Percentiles rank a stretch among this genome's conserved stretches.
phyloP scores from a whole-genome alignment of 2,113 vertebrate species.

The Vulpes vulpes region DNA sequence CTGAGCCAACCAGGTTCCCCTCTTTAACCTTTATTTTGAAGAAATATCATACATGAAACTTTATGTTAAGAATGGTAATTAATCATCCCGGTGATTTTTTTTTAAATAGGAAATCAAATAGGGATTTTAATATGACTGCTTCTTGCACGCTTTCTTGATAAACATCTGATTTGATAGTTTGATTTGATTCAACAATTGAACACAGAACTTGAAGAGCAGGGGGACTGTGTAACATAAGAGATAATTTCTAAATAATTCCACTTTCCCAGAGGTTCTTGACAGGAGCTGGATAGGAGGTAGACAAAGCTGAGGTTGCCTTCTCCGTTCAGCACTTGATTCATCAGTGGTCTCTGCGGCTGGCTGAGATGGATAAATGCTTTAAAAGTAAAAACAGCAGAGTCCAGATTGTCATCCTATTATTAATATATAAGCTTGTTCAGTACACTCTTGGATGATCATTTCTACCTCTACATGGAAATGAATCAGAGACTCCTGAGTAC shows the following conservation, averaged over 20 bases:
- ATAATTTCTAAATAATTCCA: background rate
- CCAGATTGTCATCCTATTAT: slow-evolving; percentile 24
- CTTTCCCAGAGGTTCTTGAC: background rate
- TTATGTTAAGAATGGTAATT: background rate
- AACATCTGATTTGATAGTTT: background rate
- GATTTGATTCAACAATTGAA: background rate
- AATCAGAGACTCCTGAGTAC: background rate
- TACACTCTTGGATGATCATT: background rate
- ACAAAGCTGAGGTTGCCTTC: background rate
- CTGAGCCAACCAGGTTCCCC: background rate
- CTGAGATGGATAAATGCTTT: background rate
- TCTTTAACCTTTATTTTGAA: background rate
- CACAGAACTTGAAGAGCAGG: background rate
- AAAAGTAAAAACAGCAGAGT: slow-evolving; percentile 49
- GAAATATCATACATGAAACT: background rate
- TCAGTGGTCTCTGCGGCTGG: slow-evolving; percentile 27
- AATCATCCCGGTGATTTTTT: background rate
- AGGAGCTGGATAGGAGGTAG: background rate
- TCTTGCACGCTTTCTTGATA: background rate
- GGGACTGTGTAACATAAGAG: background rate
- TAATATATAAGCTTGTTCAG: slow-evolving; percentile 1
- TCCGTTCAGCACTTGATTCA: background rate
- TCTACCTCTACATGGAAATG: background rate
- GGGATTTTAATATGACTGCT: background rate
- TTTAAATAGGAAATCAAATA: background rate